Base-by-base conservation (phyloP, 1,140 invertebrate genomes). In the Rhizoglyphus robini region DNA sequence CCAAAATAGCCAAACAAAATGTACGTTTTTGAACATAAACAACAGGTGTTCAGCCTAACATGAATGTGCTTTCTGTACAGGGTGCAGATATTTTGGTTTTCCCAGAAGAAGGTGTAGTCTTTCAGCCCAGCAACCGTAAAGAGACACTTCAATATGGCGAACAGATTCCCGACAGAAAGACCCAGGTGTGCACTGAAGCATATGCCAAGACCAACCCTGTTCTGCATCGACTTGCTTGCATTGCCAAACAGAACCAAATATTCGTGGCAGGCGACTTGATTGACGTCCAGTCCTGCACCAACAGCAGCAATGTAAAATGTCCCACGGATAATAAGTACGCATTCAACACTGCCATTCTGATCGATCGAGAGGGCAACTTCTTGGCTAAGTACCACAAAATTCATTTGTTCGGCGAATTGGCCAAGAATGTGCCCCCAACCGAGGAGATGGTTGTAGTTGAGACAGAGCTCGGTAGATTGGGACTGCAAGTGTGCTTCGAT, bases 81-180 rank as follows among this genome's bases (percentile, higher is more conserved):
- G 74, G 77, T 59, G 82, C 80, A 0, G 84, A 91, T 67, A 88
- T 93, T 18, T 78, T 92, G 3, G 85, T 91, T 1, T 91, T 91
- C 71, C 88, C 89, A 0, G 89, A 92, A 75, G 78, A 81, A 70
- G 83, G 83, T 13, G 54, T 72, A 1, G 58, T 68, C 54, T 23
- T n/a, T 2, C 4, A 31, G 0, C 47, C 20, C 11, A 1, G 0
- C 0, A 13, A 13, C 3, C 30, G 67, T n/a, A 2, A 20, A 3
- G 18, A 61, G 18, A 5, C 65, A 13, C 36, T 46, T 23, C 15
- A 46, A 46, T 36, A n/a, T 29, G 4, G 54, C 29, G 66, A 67
- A 47, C 11, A 25, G 0, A 49, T 69, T 25, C 68, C 68, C 5
- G 62, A 70, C 41, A 38, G 48, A 5, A 41, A 59, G 23, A 15